Evolutionary conservation across 2,113 vertebrate genomes (phyloP), one percentile per base, ranked within the genome.

Genomic region (Chunga burmeisteri): DNA sequence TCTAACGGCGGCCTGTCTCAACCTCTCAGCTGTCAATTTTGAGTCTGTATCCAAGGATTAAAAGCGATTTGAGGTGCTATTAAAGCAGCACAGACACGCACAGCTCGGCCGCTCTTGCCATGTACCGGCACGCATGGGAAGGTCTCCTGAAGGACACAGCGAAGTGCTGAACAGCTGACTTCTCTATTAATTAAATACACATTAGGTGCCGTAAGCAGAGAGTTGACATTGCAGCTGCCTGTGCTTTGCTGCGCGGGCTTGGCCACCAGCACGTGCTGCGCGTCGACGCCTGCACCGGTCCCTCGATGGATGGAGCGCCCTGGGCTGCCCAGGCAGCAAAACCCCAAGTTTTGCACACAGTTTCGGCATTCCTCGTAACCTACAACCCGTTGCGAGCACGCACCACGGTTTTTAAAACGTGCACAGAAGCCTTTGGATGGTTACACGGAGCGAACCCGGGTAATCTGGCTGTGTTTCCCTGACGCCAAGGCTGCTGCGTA

Each of bases 71-170:
- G 75, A 46, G 5, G 65, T 4, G 74, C 71, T 34, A 1, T 11
- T 47, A 3, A 47, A 75, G 86, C 0, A n/a, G 63, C 44, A 29
- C 32, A 29, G 67, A 29, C 40, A 22, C 0, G 7, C 65, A 59
- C 40, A 56, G 46, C 9, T 36, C 1, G 0, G 58, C 83, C 5
- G 46, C 71, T 66, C 50, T 13, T 4, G 25, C 38, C 13, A 6
- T 0, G 26, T 1, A 12, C 34, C 1, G 6, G 29, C 44, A 29
- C 3, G 2, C 1, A 3, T 1, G 2, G 49, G 27, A 25, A 74
- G 19, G 40, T 30, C 66, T 66, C 56, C 27, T 1, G 32, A 38
- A 70, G 47, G n/a, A 20, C 14, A 16, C 29, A 18, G n/a, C 47
- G 8, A 67, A n/a, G 6, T 6, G 42, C 34, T 19, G 26, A 56